Conservation (phyloP, 1,140 invertebrate genomes). For the Pemphigus obesinymphae region DNA sequence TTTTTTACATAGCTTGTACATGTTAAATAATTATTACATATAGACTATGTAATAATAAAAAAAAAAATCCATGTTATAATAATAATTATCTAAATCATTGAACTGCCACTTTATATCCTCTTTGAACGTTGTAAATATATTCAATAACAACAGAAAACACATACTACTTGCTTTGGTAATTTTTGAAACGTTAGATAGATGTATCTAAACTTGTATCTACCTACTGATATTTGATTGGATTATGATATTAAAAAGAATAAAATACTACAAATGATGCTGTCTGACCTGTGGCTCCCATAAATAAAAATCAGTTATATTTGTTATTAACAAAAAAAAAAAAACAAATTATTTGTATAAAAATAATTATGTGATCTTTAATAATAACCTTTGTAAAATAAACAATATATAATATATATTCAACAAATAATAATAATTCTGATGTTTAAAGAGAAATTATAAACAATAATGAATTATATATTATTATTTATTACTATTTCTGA, state of each 20-base stretch:
- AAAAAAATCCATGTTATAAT: constrained; percentile 7
- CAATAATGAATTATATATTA: background rate
- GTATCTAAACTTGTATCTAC: background rate
- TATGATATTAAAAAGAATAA: too few relatives aligned
- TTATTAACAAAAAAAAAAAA: background rate
- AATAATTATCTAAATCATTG: background rate
- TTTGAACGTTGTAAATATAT: background rate
- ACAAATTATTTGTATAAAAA: background rate
- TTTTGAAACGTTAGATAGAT: background rate
- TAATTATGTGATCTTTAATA: background rate
- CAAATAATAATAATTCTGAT: background rate
- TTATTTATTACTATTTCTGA: background rate
- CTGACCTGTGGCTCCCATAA: background rate
- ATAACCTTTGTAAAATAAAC: background rate
- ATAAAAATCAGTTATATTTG: background rate
- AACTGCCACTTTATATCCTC: background rate
- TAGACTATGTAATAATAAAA: constrained; percentile 25
- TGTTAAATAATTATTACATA: constrained; percentile 32
- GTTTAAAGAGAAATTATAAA: background rate
- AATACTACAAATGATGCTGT: background rate
- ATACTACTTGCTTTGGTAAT: background rate
- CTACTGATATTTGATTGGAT: too few relatives aligned
- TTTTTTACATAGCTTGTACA: constrained; percentile 30
- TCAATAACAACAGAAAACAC: background rate
- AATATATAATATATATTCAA: background rate